Evolutionary conservation across 2,888 invertebrate genomes (phyloP), one percentile per base, ranked within the genome.

Genomic region (Xestia c-nigrum): DNA sequence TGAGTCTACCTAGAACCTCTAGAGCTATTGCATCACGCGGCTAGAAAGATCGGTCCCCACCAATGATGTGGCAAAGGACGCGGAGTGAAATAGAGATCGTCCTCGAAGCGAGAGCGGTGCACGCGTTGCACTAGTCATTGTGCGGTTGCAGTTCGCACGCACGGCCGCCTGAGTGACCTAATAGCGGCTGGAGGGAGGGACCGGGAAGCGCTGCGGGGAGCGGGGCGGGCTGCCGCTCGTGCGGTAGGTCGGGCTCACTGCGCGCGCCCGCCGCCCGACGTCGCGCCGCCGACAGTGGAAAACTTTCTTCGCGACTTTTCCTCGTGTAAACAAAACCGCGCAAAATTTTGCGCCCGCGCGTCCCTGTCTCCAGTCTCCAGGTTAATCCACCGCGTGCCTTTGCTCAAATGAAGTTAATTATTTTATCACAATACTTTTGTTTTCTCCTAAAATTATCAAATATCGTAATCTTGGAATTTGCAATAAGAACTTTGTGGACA

Each of bases 81-180:
- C 94, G 90, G 88, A 96, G 95, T 95, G 96, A 96, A 96, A 96
- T 96, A 96, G 96, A 96, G 96, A 95, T 96, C 96, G 96, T 96
- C 96, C 96, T 96, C 96, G 96, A 95, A 95, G 96, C 96, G 96
- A 96, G 96, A 96, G 96, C 96, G 95, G 94, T 95, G 96, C 95
- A 95, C 96, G 96, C 95, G 96, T 94, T 96, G 96, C 96, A 96
- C 94, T 94, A 95, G 94, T 95, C 95, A 95, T 95, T 96, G 96
- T 95, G 96, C 94, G 93, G 96, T 94, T 95, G 96, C 95, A 95
- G 89, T 95, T 95, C 94, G 95, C 95, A 96, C 96, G 96, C 95
- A 95, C 95, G 95, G 94, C 93, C 94, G 95, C 90, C 93, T 93
- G 93, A 95, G 96, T 96, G 96, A 96, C 96, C 96, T 95, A 96